A percentile compares a stretch with the other conserved stretches of the same genome.
These are phyloP conservation scores for Pontoporia blainvillei DNA, from an alignment of 2,113 vertebrate genomes.

Conservation along the genomic window DNA sequence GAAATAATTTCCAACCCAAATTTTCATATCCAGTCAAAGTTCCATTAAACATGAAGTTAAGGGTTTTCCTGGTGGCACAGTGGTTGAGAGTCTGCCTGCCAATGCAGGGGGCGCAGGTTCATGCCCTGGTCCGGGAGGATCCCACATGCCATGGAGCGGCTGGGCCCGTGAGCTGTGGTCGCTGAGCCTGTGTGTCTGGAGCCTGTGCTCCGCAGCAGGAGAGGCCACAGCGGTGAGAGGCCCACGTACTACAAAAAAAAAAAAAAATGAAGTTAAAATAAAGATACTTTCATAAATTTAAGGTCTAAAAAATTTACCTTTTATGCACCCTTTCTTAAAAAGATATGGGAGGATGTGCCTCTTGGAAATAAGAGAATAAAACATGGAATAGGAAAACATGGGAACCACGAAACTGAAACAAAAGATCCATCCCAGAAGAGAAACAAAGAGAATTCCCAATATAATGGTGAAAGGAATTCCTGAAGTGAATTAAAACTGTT, in stretches of 20 bases:
- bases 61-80: too few species aligned
- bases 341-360: neutral
- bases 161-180: too few species aligned
- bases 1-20: slow-evolving; percentile 11
- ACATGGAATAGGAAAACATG: neutral
- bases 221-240: too few species aligned
- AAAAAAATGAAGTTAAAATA: neutral
- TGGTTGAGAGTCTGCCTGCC: too few species aligned
- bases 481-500: neutral
- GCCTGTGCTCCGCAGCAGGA: too few species aligned
- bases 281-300: neutral
- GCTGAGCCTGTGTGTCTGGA: too few species aligned
- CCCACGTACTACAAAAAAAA: too few species aligned
- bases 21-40: slow-evolving; percentile 26
- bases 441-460: neutral
- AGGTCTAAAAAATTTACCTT: neutral
- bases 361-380: neutral
- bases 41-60: neutral
- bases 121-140: rapidly evolving
- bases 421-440: neutral
- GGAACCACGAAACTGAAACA: neutral
- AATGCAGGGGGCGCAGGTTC: too few species aligned
- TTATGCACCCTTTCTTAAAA: neutral
- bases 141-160: too few species aligned
- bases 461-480: neutral